Evolutionary conservation across 1,140 invertebrate genomes (phyloP).

Genomic region (Neodiprion fabricii): DNA sequence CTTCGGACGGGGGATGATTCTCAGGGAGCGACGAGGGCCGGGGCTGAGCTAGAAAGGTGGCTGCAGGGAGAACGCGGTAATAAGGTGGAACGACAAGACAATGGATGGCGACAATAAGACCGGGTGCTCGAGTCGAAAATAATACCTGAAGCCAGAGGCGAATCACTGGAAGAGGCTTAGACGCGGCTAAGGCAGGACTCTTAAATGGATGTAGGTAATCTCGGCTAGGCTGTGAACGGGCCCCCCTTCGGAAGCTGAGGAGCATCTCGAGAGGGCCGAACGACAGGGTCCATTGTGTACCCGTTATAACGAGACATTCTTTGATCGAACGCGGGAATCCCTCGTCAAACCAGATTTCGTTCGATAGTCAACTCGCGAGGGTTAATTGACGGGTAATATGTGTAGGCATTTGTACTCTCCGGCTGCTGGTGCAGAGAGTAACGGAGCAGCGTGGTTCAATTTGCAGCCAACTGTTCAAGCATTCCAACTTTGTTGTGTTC

Average conservation of each 20-base stretch:
- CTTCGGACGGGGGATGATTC: background rate
- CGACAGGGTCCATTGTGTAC: background rate
- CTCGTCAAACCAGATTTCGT: background rate
- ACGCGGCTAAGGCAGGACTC: background rate
- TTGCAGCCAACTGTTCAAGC: too few relatives aligned
- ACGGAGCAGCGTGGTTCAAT: too few relatives aligned
- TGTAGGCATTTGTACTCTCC: too few relatives aligned
- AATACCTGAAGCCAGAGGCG: background rate
- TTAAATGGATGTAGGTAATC: background rate
- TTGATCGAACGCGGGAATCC: background rate
- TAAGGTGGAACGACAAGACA: constrained; percentile 3
- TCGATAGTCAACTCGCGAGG: too few relatives aligned
- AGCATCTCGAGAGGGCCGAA: background rate
- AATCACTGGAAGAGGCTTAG: background rate
- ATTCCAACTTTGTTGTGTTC: too few relatives aligned
- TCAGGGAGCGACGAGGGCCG: background rate
- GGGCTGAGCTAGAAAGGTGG: too few relatives aligned
- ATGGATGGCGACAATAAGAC: background rate
- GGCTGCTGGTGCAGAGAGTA: too few relatives aligned
- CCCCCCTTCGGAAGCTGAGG: background rate
- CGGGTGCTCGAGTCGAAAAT: background rate
- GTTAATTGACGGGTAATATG: background rate
- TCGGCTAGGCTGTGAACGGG: background rate
- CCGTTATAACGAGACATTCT: constrained; percentile 1
- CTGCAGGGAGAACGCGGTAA: background rate